Base-by-base conservation (phyloP, 2,797 vertebrate genomes). In the Darevskia mixta region DNA sequence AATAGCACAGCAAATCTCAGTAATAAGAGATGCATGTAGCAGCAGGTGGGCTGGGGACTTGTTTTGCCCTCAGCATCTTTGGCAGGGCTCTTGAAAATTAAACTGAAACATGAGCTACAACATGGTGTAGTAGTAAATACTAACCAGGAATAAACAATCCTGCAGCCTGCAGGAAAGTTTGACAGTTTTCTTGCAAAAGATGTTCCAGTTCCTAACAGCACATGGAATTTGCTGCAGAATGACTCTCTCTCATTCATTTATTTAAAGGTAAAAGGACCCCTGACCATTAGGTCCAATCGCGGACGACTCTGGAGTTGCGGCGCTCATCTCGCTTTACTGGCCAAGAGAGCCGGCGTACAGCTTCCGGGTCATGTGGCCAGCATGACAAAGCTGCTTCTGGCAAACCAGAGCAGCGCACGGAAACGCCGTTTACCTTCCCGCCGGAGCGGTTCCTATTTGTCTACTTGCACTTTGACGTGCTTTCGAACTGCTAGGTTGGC, bases 1-100 rank as follows among this genome's bases (percentile, higher is more conserved):
- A 86, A 3, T 29, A 61, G 13, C 0, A 5, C 32, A 0, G 0
- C 7, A 18, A 0, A 43, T 43, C 83, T 87, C 27, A 73, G 83
- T 72, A 13, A 0, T 17, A 55, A 61, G 82, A 75, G 35, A 69
- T 35, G 61, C 55, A 27, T 27, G 77, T 88, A 41, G 23, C 49
- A 78, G 85, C 49, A 86, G 80, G 67, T 86, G 61, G 77, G 7
- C 79, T 35, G 35, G 35, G 35, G 35, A 35, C 35, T 9, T 8
- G n/a, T 32, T 75, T 75, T 80, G 45, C 20, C 0, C 0, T 18
- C 20, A 86, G 49, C 17, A 66, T 55, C 73, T 67, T 67, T 6
- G 1, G 72, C 61, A 82, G n/a, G n/a, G 35, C 66, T 4, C 64
- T 20, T 64, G 35, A 89, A 86, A 89, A 84, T 77, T 29, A 13